Base-by-base conservation (phyloP, 2,888 invertebrate genomes). In the Dicycla oo region DNA sequence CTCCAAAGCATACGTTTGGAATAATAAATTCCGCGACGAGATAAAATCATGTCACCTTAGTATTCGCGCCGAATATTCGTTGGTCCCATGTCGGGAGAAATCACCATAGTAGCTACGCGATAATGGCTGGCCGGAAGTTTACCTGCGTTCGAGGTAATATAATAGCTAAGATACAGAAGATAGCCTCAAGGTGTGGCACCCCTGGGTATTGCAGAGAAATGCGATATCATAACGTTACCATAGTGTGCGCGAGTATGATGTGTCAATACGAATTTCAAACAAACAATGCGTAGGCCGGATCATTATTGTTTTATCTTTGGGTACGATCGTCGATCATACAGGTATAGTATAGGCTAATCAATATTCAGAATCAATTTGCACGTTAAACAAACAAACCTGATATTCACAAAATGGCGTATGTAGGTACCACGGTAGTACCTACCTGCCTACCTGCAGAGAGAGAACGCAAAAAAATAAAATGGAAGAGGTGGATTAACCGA, bases 121-220 rank as follows among this genome's bases (percentile, higher is more conserved):
- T 81, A 82, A 84, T 84, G 75, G 73, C 51, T 61, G 69, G 56
- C 74, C 84, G 81, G 84, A 84, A 77, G 79, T 83, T 84, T 84
- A 84, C 84, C 84, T 84, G 84, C 79, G 84, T 71, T 76, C 54
- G 13, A 71, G 79, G 75, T 72, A 75, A 74, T 73, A 74, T 79
- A 84, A 83, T 80, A 80, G 75, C 53, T 57, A 63, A 73, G 81
- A 80, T 71, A 72, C 51, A 80, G 71, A 69, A 75, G 77, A 62
- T 77, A 72, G 72, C 70, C 78, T 63, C 67, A 73, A 77, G 64
- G 67, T 67, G 70, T 70, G 20, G 23, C 62, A 68, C 78, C 81
- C 73, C 54, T 11, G 74, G 54, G 80, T 62, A 71, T 56, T 60
- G 66, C 60, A 75, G 78, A 81, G 80, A 75, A 82, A 83, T 66